Conservation (phyloP, 2,113 vertebrate genomes). For the Mola mola region DNA sequence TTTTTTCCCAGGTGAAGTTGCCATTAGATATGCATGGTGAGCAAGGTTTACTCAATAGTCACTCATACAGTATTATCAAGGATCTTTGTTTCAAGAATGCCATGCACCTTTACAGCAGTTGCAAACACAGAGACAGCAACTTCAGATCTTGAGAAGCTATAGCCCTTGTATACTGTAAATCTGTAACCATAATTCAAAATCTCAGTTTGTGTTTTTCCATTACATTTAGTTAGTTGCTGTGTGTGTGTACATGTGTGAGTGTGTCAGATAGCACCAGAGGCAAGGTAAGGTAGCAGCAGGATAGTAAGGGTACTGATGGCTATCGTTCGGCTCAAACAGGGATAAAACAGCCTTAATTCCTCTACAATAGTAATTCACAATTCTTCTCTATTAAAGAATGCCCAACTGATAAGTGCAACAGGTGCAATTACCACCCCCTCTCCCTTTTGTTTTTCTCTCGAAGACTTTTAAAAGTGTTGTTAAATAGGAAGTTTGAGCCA, state of each 20-base stretch:
- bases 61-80: no score
- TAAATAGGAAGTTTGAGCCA: slow-evolving; percentile 19
- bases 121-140: no score
- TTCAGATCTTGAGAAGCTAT: no score
- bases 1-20: no score
- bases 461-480: slow-evolving; percentile 33
- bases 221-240: background rate
- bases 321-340: slow-evolving; percentile 22
- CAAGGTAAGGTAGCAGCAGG: slow-evolving; percentile 29
- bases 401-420: slow-evolving; percentile 26
- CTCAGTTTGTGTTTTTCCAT: no score
- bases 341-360: slow-evolving; percentile 37
- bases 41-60: no score
- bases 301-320: slow-evolving; percentile 20
- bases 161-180: no score
- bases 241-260: background rate
- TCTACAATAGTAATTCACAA: slow-evolving; percentile 34
- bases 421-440: background rate
- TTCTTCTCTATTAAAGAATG: slow-evolving; percentile 30
- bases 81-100: no score
- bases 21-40: no score
- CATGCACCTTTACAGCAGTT: no score
- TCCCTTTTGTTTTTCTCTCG: slow-evolving; percentile 23
- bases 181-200: no score
- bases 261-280: slow-evolving; percentile 25